These are phyloP conservation scores for Marmota flaviventris DNA, from an alignment of 2,113 vertebrate genomes.

Conservation along the genomic window DNA sequence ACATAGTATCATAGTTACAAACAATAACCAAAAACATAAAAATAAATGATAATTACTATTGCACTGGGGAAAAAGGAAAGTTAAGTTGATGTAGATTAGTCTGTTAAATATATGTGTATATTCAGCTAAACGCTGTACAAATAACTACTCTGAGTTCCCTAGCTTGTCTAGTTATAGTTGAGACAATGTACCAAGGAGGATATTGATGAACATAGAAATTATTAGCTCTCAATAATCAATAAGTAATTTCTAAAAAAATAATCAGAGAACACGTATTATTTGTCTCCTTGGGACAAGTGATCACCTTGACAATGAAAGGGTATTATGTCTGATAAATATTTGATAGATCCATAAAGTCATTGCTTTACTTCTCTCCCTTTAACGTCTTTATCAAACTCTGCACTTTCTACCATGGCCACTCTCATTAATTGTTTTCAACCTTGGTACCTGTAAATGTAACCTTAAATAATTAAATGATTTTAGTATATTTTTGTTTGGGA, in stretches of 20 bases:
- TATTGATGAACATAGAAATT: neutral
- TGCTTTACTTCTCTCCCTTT: neutral
- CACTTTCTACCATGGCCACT: neutral
- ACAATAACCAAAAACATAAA: constrained; percentile 43
- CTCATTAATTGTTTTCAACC: neutral
- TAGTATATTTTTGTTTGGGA: neutral
- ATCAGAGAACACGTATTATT: neutral
- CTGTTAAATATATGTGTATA: neutral
- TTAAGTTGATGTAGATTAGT: neutral
- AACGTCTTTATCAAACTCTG: neutral
- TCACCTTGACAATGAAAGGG: too few species aligned
- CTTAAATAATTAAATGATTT: neutral
- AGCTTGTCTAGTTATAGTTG: too few species aligned
- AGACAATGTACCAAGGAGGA: neutral
- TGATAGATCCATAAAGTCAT: neutral
- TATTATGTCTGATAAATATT: neutral
- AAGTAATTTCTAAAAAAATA: neutral
- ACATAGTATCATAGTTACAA: constrained; percentile 11
- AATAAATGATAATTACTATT: constrained; percentile 34
- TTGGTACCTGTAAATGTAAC: neutral
- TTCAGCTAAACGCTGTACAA: neutral
- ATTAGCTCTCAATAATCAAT: neutral
- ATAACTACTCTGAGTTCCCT: too few species aligned
- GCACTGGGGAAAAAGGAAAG: neutral
- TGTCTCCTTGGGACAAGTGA: neutral